Base-by-base conservation (phyloP, 2,888 invertebrate species). In the Epinotia bilunana region DNA sequence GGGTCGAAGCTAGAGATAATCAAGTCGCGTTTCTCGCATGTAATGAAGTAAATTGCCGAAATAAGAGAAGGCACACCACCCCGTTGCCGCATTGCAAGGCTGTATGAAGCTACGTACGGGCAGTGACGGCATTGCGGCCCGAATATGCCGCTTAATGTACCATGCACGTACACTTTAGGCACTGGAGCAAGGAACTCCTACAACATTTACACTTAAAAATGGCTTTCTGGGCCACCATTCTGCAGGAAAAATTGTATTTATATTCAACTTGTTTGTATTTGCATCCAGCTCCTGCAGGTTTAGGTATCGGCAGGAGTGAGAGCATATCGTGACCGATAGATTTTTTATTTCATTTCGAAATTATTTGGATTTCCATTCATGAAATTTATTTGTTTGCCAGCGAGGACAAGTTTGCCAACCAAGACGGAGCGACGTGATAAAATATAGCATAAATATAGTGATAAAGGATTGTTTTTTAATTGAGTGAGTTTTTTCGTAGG, bases 81-180 rank as follows among this genome's bases (percentile, higher is more conserved):
- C 72, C 62, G 75, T 68, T 78, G 72, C 79, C 79, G 79, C 79
- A 79, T 73, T 79, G 78, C 79, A 78, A 78, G 72, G 77, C 76
- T 77, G 78, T 79, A 78, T 74, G 78, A 73, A 64, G 77, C 76
- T 75, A 75, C 53, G 73, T 65, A 65, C 60, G 71, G 74, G 68
- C 75, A 60, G 77, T 63, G 75, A 74, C 78, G 78, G 70, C 79
- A 79, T 72, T 79, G 79, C 79, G 77, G 77, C 62, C 71, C 65
- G 33, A 70, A 71, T 63, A 72, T 68, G 70, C 74, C 68, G 74
- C 53, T 78, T 75, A 73, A 70, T 74, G 76, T 72, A 72, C 76
- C 68, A 73, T 76, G 76, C 77, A 63, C 72, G 62, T 53, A 68
- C 68, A 64, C 57, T 68, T 28, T 53, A 53, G 53, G 53, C n/a